Base-by-base conservation (phyloP, 2,888 invertebrate genomes). In the Hylaea fasciaria region DNA sequence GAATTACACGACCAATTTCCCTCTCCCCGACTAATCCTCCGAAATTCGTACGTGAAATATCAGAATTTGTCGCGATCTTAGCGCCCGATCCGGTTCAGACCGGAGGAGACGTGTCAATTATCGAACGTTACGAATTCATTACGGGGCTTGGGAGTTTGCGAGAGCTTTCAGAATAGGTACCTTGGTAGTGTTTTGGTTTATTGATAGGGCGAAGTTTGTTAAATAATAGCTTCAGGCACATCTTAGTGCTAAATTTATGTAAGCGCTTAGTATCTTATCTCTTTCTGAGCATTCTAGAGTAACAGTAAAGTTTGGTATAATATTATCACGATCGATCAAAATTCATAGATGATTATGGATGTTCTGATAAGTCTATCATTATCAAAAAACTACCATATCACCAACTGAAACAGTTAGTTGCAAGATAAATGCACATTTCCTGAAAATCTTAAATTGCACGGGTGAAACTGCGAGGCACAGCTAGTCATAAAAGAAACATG, bases 1-100 rank as follows among this genome's bases (percentile, higher is more conserved):
- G 53, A 66, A 61, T 56, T 56, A 62, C 52, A 52, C 44, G 56
- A 53, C 81, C 85, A 85, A 71, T 80, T 59, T 70, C 50, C 50
- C 17, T 2, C 5, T 22, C 8, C 29, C 64, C 39, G n/a, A 78
- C 69, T 63, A 56, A 46, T 64, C 56, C 40, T 40, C 71, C 74
- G 71, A 82, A 81, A 78, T 80, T 82, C 77, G 78, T 80, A 82
- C 83, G 85, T 80, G 85, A 86, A 87, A 86, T 84, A 86, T 87
- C 84, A 83, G 81, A 83, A 84, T 82, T 85, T 85, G 77, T 78
- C 73, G 78, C 77, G 80, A 81, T 80, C 78, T 81, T 51, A 53
- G 28, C 78, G 77, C 76, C 71, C 71, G 74, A 75, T 74, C 71
- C 70, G 72, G 82, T 80, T 81, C 77, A 81, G 78, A 76, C 76